These are phyloP conservation scores for Lineus longissimus DNA, from an alignment of 1,140 invertebrate genomes.

Conservation along the genomic window DNA sequence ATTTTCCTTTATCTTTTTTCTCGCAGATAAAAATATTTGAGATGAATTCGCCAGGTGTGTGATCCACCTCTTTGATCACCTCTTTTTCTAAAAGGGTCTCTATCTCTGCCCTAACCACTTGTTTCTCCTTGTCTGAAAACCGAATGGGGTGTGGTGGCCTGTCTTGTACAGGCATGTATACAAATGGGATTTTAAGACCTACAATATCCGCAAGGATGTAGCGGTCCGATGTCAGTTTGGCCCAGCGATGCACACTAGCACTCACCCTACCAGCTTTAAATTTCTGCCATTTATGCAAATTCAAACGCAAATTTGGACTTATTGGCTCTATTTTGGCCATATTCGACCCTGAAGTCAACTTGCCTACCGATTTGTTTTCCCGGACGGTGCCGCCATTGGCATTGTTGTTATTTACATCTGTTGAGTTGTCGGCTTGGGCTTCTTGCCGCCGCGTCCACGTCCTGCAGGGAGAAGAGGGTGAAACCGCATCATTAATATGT, in stretches of 20 bases:
- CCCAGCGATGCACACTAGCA: neutral
- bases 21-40: neutral
- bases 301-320: no score
- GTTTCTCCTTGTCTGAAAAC: neutral
- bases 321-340: no score
- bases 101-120: neutral
- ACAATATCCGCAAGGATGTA: neutral
- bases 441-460: no score
- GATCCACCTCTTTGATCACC: neutral
- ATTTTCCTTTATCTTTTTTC: neutral
- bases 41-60: neutral
- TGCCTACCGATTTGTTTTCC: no score
- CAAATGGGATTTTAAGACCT: neutral
- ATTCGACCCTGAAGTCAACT: no score
- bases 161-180: neutral
- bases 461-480: no score
- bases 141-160: neutral
- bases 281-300: no score
- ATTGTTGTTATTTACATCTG: no score
- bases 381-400: no score
- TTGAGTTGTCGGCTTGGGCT: no score
- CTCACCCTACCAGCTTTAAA: neutral
- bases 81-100: neutral
- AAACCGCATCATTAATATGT: no score
- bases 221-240: neutral